Evolutionary conservation across 2,113 vertebrate genomes (phyloP).

Genomic region (Otis tarda): DNA sequence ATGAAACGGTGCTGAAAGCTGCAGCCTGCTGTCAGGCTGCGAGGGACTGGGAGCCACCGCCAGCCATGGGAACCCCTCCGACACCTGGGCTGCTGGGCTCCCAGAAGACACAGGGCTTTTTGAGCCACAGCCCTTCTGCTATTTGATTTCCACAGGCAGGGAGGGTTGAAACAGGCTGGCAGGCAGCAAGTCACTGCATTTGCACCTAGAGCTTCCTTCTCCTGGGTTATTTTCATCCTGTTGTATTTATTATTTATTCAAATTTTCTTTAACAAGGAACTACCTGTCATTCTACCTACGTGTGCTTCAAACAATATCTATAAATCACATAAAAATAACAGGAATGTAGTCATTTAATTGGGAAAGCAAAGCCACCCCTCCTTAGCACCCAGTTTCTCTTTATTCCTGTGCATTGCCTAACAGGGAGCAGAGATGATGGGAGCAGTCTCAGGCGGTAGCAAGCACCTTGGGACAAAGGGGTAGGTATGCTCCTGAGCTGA

Average conservation of each 20-base stretch:
- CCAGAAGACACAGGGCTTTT: neutral
- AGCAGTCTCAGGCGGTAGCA: accelerated
- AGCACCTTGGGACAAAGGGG: accelerated
- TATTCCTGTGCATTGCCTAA: neutral
- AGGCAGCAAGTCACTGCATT: neutral
- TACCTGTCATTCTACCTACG: neutral
- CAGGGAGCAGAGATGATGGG: accelerated
- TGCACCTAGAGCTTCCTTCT: neutral
- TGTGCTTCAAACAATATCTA: accelerated
- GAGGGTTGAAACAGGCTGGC: neutral
- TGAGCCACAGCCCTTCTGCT: neutral
- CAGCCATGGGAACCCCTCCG: accelerated
- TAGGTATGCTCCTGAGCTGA: neutral
- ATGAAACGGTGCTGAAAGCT: neutral
- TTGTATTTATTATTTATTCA: neutral
- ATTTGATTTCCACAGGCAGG: neutral
- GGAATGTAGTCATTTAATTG: neutral
- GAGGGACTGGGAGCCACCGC: neutral
- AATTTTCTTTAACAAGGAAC: neutral
- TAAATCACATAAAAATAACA: neutral
- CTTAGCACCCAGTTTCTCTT: neutral
- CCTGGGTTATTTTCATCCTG: neutral
- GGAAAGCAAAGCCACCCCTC: neutral
- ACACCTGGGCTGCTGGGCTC: neutral
- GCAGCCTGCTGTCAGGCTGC: neutral